Evolutionary conservation across 2,888 invertebrate genomes (phyloP).

Genomic region (Epinotia ramella): DNA sequence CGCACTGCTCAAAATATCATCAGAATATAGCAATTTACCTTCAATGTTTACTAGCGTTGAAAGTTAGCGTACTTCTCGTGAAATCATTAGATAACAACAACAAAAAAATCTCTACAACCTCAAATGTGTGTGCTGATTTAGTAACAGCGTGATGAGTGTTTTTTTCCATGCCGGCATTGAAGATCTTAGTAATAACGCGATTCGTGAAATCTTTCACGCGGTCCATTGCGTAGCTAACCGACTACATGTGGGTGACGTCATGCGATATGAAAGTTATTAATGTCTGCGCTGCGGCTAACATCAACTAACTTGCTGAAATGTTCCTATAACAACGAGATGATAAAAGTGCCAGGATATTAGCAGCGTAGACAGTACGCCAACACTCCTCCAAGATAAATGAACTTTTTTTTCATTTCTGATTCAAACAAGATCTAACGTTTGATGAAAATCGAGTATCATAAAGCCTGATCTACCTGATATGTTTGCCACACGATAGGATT

Average conservation of each 20-base stretch:
- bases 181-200: background rate
- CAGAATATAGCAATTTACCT: too few relatives aligned
- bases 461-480: background rate
- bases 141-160: background rate
- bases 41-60: too few relatives aligned
- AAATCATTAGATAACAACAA: slow-evolving; percentile 3
- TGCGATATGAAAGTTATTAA: slow-evolving; percentile 40
- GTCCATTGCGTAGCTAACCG: slow-evolving; percentile 23
- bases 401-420: background rate
- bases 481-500: too few relatives aligned
- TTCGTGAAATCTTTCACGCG: slow-evolving; percentile 21
- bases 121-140: slow-evolving; percentile 3
- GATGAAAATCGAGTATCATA: background rate
- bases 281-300: slow-evolving; percentile 9
- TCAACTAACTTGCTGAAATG: background rate
- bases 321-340: background rate
- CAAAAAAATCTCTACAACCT: background rate
- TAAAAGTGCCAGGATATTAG: background rate
- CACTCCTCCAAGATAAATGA: background rate
- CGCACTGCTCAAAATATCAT: too few relatives aligned
- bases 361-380: background rate
- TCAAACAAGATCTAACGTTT: background rate
- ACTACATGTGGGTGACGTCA: slow-evolving; percentile 35
- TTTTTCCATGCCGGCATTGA: slow-evolving; percentile 2
- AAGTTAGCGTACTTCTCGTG: background rate